Base-by-base conservation (phyloP, 2,113 vertebrate species). In the Physeter macrocephalus region DNA sequence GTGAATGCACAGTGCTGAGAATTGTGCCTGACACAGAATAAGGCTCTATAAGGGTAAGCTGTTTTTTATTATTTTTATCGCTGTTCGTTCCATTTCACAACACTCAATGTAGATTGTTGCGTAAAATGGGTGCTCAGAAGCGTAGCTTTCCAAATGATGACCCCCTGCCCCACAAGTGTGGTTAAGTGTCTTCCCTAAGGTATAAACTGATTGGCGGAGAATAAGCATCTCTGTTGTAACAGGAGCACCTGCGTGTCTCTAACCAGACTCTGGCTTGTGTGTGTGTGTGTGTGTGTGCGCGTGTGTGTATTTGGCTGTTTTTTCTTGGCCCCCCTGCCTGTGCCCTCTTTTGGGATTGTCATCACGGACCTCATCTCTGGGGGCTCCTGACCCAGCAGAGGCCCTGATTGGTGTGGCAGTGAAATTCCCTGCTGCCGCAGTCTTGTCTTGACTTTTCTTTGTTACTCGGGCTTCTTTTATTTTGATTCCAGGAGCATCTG, bases 401-500 rank as follows among this genome's bases (percentile, higher is more conserved):
- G 64, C 41, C 92, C 57, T 43, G 88, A 61, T 2, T 25, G 75
- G 41, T 0, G 0, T 3, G 9, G 25, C 81, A 31, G 10, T 15
- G 49, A 90, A 59, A 66, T 46, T 25, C n/a, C 82, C 25, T 13
- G 0, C 36, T 46, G 31, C 27, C 39, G 5, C 8, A 25, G 31
- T 36, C 91, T 90, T 87, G 69, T 57, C 77, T 31, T 41, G 92
- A 71, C 25, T 95, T 93, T 92, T n/a, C 66, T 94, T n/a, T 96
- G 72, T 59, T 29, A 0, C 43, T 72, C 11, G 13, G 84, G 39
- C 49, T 74, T 41, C 52, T 96, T 90, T 96, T 75, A 62, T 86
- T 97, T 74, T 15, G 20, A 87, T 74, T 54, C 74, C 61, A 72
- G 88, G 78, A 95, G 89, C 97, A 96, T 97, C 94, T 96, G 97